Base-by-base conservation (phyloP, 2,888 invertebrate species). In the Machimus rusticus region DNA sequence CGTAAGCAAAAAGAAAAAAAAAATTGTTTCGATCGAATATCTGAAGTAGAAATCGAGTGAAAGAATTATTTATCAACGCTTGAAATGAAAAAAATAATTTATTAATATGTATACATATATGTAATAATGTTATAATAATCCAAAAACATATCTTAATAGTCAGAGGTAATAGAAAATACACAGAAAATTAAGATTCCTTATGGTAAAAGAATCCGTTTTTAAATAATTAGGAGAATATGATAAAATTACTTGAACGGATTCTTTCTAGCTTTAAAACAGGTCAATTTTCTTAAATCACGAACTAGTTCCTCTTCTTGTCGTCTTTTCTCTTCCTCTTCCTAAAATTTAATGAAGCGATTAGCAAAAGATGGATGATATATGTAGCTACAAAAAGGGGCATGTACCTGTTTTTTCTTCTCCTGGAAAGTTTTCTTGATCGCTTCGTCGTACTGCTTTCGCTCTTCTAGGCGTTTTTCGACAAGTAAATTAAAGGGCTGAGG, bases 261-360 rank as follows among this genome's bases (percentile, higher is more conserved):
- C 89, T 91, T 92, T 90, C 91, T 91, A 87, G 93, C 93, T 90
- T 92, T 92, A 87, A 92, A 92, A 87, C 90, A 90, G 87, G 91
- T 90, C 88, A 89, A 89, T 89, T 92, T 92, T 88, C 92, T 90
- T 89, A 93, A 86, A 89, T 92, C 90, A 89, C 90, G 91, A 55
- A 90, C 89, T 86, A 90, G 88, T 88, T 90, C 90, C 88, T 91
- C 89, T 89, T 93, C 92, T 34, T 89, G 90, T 89, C 90, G 90
- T 88, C 90, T 91, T 88, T 91, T 91, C 89, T 91, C 90, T 88
- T 91, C 91, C 86, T 92, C 92, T 89, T 91, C 90, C 92, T 92
- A 89, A 91, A 84, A 39, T 79, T 87, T 88, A 89, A 89, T 4
- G 51, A 55, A 74, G 37, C n/a, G 9, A 37, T 84, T 76, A 28